Evolutionary conservation across 1,140 invertebrate genomes (phyloP).

Genomic region (Prorops nasuta): DNA sequence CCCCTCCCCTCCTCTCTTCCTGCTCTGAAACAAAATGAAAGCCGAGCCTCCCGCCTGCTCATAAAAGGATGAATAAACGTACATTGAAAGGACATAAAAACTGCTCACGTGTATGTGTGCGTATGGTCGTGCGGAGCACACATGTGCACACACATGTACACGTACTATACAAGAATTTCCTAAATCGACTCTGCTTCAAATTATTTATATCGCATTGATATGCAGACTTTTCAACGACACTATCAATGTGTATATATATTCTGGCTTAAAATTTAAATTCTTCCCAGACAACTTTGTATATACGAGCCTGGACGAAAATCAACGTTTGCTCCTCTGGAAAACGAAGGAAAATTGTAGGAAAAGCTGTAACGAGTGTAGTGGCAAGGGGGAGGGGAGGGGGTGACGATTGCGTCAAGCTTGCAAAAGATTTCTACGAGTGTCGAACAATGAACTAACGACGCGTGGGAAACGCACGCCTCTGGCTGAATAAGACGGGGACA

Average conservation of each 20-base stretch:
- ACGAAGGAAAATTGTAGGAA: constrained; percentile 19
- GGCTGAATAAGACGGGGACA: too few species aligned
- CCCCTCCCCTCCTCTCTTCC: constrained; percentile 31
- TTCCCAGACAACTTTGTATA: too few species aligned
- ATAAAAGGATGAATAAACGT: constrained; percentile 43
- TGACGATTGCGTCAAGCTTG: too few species aligned
- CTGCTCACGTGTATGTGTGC: background rate
- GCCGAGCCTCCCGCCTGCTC: constrained; percentile 27
- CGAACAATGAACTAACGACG: too few species aligned
- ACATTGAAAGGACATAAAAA: constrained; percentile 44
- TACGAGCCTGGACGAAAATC: too few species aligned
- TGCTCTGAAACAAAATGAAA: constrained; percentile 42
- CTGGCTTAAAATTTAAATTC: too few species aligned
- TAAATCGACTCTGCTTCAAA: too few species aligned
- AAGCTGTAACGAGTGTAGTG: constrained; percentile 11
- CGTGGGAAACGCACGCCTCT: too few species aligned
- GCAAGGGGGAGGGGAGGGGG: background rate
- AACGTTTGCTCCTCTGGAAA: too few species aligned
- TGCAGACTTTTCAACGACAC: constrained; percentile 30
- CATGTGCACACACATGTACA: constrained; percentile 4
- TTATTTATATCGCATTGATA: too few species aligned
- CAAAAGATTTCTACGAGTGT: too few species aligned
- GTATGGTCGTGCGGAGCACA: background rate
- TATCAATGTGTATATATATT: constrained; percentile 46
- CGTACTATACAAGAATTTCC: constrained; percentile 20